Percentiles rank a stretch among this genome's conserved stretches.
Evolutionary conservation across 2,888 invertebrate genomes (phyloP).

Genomic region (Pelosia muscerda): DNA sequence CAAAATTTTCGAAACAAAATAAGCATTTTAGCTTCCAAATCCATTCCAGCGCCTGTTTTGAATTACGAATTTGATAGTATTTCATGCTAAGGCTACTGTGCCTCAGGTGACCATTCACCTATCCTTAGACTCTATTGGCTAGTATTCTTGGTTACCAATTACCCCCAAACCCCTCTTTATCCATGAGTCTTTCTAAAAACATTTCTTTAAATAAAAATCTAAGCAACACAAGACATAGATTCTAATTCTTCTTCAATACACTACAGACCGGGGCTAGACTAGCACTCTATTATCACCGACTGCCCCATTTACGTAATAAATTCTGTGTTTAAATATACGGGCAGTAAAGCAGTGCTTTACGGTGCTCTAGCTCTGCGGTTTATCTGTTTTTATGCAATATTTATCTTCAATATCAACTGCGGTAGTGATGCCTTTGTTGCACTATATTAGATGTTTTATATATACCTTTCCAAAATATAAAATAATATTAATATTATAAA

Average conservation of each 20-base stretch:
- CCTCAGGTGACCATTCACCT: no score
- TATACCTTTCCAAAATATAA: no score
- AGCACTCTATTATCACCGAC: constrained; percentile 26
- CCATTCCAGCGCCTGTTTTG: no score
- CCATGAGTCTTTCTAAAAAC: no score
- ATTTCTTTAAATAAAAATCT: neutral
- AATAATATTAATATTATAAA: no score
- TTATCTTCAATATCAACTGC: constrained; percentile 5
- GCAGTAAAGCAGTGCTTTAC: constrained; percentile 9
- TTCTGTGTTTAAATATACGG: constrained; percentile 1
- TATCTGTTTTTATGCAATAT: constrained; percentile 17
- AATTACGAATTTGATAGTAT: no score
- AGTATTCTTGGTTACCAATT: no score
- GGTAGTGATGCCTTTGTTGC: neutral
- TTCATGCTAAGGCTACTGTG: no score
- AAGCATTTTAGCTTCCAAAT: no score
- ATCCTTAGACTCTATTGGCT: no score
- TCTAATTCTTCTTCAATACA: constrained; percentile 5
- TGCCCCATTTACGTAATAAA: constrained; percentile 20
- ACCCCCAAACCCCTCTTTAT: no score
- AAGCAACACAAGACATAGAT: neutral
- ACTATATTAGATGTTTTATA: neutral
- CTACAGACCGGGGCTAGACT: neutral
- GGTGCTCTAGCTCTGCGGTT: constrained; percentile 3
- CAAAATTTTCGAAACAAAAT: no score